phyloP scores from a whole-genome alignment of 2,888 invertebrate species.

The Agriopis leucophaearia region DNA sequence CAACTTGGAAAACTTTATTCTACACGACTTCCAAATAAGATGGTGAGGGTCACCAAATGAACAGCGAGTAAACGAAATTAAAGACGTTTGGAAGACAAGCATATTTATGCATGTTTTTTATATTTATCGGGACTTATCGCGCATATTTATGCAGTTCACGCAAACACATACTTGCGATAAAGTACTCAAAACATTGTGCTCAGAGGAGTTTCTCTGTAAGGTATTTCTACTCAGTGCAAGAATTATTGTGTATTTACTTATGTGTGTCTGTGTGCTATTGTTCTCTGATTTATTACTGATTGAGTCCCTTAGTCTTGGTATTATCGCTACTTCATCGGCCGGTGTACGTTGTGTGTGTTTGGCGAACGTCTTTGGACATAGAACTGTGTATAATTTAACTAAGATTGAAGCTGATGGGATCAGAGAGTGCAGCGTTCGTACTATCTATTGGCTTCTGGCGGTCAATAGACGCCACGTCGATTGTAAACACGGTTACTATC shows the following conservation, averaged over 20 bases:
- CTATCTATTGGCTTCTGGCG: neutral
- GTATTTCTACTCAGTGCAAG: neutral
- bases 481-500: neutral
- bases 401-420: constrained; percentile 10
- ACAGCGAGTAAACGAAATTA: too few relatives aligned
- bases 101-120: neutral
- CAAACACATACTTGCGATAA: neutral
- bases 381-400: neutral
- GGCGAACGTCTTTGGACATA: neutral
- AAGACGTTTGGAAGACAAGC: too few relatives aligned
- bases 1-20: too few relatives aligned
- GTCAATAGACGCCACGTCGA: neutral
- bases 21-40: too few relatives aligned
- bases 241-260: constrained; percentile 32
- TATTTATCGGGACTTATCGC: too few relatives aligned
- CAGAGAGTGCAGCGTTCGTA: neutral
- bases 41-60: too few relatives aligned
- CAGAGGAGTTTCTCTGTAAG: neutral
- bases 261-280: constrained; percentile 36
- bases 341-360: constrained; percentile 19
- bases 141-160: neutral
- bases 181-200: neutral
- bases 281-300: constrained; percentile 44
- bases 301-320: constrained; percentile 35
- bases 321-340: constrained; percentile 25